Base-by-base conservation (phyloP, 2,888 invertebrate species). In the Drosophila dives region DNA sequence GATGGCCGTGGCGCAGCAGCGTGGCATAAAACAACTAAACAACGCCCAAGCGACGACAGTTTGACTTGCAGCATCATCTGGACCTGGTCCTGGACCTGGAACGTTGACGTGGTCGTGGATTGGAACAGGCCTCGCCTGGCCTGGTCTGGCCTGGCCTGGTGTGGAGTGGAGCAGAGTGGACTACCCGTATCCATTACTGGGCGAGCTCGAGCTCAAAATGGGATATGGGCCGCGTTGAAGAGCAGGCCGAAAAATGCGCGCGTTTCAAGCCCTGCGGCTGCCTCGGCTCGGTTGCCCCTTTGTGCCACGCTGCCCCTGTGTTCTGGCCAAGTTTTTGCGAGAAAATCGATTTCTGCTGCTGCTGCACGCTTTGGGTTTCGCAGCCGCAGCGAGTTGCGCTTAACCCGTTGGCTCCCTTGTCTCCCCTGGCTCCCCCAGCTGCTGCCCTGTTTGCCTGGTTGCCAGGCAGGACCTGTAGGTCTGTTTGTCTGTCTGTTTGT, bases 401-500 rank as follows among this genome's bases (percentile, higher is more conserved):
- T 11, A 5, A 2, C 32, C 11, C 5, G 45, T 15, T 15, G 15
- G 15, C 45, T 36, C 26, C 45, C n/a, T 15, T 15, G 15, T 7
- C 45, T 36, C 26, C 32, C 20, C 12, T 2, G 3, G 11, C n/a
- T 3, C 26, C 23, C 12, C 29, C 15, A 20, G 51, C n/a, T 36
- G 73, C 56, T 36, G 73, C 56, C 62, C 50, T 23, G 23, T 23
- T 26, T 45, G 45, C 45, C 23, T 45, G 45, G 45, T 23, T 62
- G 55, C 58, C 59, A 23, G 45, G 15, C 70, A 80, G 72, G 64
- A 51, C 63, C 70, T 73, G 67, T 75, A 68, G 72, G 67, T 84
- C 83, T 85, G 87, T 84, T 85, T 86, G 87, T 85, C 87, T 86
- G 68, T 84, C 82, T 86, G 88, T 85, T 85, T 86, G 87, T 86